These are phyloP conservation scores for Eristalinus sepulchralis DNA, from an alignment of 2,888 invertebrate species.

Conservation along the genomic window DNA sequence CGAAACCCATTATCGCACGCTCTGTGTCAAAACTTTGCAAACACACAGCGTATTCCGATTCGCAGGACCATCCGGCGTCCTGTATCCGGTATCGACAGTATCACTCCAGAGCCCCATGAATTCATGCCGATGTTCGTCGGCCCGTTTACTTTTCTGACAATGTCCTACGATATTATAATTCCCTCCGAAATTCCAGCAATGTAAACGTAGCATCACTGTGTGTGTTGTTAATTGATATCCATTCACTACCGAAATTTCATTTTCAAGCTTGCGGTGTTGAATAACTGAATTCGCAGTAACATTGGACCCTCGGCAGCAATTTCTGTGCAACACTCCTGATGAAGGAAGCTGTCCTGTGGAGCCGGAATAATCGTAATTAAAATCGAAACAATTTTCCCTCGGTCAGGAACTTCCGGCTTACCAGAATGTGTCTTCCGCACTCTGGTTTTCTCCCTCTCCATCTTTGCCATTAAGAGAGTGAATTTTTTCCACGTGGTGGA, in stretches of 20 bases:
- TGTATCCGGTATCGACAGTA: neutral
- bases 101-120: neutral
- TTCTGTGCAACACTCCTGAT: too few relatives aligned
- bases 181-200: neutral
- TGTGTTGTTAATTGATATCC: conserved; percentile 20
- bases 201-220: neutral
- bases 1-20: neutral
- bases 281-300: neutral
- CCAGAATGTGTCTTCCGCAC: neutral
- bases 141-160: neutral
- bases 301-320: neutral
- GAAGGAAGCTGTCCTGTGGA: neutral
- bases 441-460: neutral
- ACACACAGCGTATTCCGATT: neutral
- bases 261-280: conserved; percentile 19
- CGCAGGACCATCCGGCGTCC: neutral
- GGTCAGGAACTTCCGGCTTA: neutral
- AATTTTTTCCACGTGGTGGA: neutral
- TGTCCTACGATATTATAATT: conserved; percentile 1
- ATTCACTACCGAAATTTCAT: conserved; percentile 27
- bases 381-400: conserved; percentile 1
- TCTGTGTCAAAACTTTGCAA: conserved; percentile 3
- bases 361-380: conserved; percentile 23
- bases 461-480: too few relatives aligned
- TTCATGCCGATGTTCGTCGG: neutral